Evolutionary conservation across 2,113 vertebrate genomes (phyloP).

Genomic region (Sturnus vulgaris): DNA sequence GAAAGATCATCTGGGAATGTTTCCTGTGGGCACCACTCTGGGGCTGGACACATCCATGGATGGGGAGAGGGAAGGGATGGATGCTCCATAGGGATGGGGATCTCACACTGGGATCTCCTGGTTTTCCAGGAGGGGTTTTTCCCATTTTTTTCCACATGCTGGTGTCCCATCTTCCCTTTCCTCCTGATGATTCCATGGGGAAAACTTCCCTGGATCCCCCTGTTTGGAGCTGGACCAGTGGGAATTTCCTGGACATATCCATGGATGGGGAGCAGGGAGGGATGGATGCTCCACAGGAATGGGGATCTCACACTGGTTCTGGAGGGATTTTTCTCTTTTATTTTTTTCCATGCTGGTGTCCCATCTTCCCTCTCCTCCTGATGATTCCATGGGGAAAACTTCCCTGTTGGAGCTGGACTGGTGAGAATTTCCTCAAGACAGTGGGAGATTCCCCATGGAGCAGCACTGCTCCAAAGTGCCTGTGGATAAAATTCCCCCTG

Average conservation of each 20-base stretch:
- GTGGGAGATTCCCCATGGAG: background rate
- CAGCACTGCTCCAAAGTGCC: background rate
- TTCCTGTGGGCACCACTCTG: accelerated
- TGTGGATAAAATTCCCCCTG: background rate
- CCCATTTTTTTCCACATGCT: background rate
- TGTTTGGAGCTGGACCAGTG: accelerated
- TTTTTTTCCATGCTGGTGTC: background rate
- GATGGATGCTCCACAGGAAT: background rate
- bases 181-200: background rate
- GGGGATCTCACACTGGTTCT: background rate
- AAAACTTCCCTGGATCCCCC: background rate
- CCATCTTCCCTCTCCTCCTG: background rate
- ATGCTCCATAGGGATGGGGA: background rate
- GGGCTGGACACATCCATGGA: background rate
- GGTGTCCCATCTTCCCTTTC: background rate
- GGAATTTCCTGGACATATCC: background rate
- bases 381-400: background rate
- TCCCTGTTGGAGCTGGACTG: accelerated
- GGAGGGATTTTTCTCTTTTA: background rate
- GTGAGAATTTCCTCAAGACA: background rate
- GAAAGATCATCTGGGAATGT: background rate
- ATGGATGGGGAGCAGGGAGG: background rate
- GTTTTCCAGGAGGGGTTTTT: background rate
- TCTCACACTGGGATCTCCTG: background rate
- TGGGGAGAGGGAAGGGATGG: background rate